Conservation (phyloP, 2,113 vertebrate species). For the Kryptolebias marmoratus region DNA sequence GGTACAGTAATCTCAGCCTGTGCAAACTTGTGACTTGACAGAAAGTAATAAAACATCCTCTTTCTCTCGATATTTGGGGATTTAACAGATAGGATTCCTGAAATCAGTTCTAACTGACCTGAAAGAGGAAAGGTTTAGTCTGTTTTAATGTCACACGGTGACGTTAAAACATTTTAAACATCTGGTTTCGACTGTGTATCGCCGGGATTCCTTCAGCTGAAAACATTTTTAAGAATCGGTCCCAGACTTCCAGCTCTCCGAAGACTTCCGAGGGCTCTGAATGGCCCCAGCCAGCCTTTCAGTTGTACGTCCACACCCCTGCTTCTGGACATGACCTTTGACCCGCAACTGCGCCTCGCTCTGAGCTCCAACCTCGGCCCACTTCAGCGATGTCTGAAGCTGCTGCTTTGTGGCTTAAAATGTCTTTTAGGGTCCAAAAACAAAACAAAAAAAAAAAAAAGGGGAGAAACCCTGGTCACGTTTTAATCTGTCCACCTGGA, state of each 20-base stretch:
- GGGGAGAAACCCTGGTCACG: too few relatives aligned
- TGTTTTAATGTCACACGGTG: too few relatives aligned
- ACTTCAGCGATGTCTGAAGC: conserved; percentile 17
- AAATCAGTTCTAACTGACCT: too few relatives aligned
- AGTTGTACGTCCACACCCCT: conserved; percentile 63
- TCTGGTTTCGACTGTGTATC: not conserved
- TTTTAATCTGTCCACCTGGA: conserved; percentile 31
- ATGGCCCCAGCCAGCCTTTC: conserved; percentile 26
- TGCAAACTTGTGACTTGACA: too few relatives aligned
- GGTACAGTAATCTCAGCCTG: too few relatives aligned
- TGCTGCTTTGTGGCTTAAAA: not conserved
- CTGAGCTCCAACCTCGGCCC: conserved; percentile 16
- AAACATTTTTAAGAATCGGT: conserved; percentile 31
- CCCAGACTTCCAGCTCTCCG: conserved; percentile 18
- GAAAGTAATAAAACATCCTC: too few relatives aligned
- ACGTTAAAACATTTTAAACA: too few relatives aligned
- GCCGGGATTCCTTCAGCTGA: conserved; percentile 44
- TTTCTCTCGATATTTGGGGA: too few relatives aligned
- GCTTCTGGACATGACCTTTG: conserved; percentile 70
- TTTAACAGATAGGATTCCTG: too few relatives aligned
- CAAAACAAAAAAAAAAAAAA: not conserved
- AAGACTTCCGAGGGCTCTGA: conserved; percentile 30
- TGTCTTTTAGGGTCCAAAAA: conserved; percentile 4
- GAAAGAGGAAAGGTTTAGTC: too few relatives aligned
- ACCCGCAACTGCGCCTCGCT: conserved; percentile 47